Evolutionary conservation across 1,140 invertebrate genomes (phyloP), one percentile per base, ranked within the genome.

Genomic region (Meloidogyne hapla): DNA sequence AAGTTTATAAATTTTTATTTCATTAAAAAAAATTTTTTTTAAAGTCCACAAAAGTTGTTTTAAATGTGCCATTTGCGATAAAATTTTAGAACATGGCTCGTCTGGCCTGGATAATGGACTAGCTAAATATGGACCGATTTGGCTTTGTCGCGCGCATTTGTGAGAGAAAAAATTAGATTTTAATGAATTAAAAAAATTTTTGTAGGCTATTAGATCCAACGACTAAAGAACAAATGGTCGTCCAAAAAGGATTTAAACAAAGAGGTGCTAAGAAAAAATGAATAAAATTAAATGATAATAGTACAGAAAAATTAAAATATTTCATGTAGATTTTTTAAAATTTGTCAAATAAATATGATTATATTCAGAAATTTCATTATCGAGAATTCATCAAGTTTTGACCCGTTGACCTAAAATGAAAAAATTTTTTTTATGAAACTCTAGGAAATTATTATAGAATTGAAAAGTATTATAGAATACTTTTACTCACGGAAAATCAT

Each of bases 1-100:
- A 9, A 70, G 69, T 23, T 48, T 45, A 25, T 69, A 25, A 25
- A 26, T 42, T 15, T 69, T 69, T 69, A 33, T 40, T 69, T 25
- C 15, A 28, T 28, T 25, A 69, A 15, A 48, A 26, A 5, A 33
- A 26, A 26, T 45, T 45, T n/a, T 56, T 56, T 70, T 6, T n/a
- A 48, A 8, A 70, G 69, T 70, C 21, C 69, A 70, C n/a, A 70
- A 70, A 10, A 28, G 25, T 21, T 70, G 69, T 2, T 70, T 70
- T 28, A 70, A 70, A 70, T 70, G 69, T 45, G 69, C 69, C 5
- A 70, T 70, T 48, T 70, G 69, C 28, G 69, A 70, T n/a, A 70
- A 70, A 70, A 61, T 61, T 8, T 45, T 70, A 18, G 28, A 25
- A 61, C 45, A 56, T n/a, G 69, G 69, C 40, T 40, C 69, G 6